A percentile compares a stretch with the other conserved stretches of the same genome.
phyloP scores from a whole-genome alignment of 2,888 invertebrate genomes.

The Caenorhabditis becei region DNA sequence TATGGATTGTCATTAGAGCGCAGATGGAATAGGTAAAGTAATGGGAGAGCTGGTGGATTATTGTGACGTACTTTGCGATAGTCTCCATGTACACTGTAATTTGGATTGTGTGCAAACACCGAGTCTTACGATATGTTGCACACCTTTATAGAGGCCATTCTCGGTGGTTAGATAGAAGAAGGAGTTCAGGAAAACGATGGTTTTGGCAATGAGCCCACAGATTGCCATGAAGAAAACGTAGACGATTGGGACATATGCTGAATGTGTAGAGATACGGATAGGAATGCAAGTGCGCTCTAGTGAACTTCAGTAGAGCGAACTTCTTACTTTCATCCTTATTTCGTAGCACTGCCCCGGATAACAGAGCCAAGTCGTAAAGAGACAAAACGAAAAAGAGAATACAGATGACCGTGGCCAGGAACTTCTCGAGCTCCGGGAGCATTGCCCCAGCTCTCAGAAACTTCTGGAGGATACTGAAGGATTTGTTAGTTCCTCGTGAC shows the following conservation, averaged over 20 bases:
- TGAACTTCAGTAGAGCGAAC: not conserved
- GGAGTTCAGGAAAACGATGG: not conserved
- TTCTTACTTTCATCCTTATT: not conserved
- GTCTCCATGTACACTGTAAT: not conserved
- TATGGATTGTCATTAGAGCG: slow-evolving; percentile 6
- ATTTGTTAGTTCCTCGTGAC: no score
- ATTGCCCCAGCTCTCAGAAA: not conserved
- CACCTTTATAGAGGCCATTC: not conserved
- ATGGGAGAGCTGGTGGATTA: not conserved
- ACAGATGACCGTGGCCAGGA: not conserved
- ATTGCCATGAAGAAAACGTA: not conserved
- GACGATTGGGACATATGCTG: not conserved
- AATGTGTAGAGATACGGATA: not conserved
- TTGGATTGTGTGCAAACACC: not conserved
- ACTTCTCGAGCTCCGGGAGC: not conserved
- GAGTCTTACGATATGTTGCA: no score
- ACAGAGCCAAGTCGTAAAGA: not conserved
- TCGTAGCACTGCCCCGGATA: not conserved
- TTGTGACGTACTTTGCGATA: not conserved
- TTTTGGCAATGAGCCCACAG: not conserved
- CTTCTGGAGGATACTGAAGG: no score
- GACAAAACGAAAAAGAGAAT: not conserved
- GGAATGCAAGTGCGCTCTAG: no score
- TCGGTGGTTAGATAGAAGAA: not conserved
- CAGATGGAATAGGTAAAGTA: not conserved